Evolutionary conservation across 1,140 invertebrate species (phyloP).

Genomic region (Drosophila pseudoobscura): DNA sequence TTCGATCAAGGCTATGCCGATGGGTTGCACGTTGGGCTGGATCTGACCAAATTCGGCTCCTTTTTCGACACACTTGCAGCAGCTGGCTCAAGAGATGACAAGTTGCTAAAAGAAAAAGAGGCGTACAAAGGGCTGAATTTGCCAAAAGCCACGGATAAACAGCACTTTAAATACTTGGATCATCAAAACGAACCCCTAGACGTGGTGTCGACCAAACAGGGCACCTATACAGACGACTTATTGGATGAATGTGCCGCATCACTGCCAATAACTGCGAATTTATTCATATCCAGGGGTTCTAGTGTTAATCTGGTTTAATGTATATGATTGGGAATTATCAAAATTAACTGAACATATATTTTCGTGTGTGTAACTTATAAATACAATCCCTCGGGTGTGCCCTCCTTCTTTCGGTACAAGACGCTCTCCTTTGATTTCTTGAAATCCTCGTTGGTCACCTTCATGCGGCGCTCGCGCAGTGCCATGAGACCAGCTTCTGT

Average conservation of each 20-base stretch:
- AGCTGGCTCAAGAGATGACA: background rate
- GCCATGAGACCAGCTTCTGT: constrained; percentile 99
- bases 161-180: constrained; percentile 58
- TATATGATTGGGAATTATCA: constrained; percentile 65
- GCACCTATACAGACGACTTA: constrained; percentile 52
- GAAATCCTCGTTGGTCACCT: constrained; percentile 99
- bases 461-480: constrained; percentile 98
- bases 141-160: constrained; percentile 35
- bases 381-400: constrained; percentile 99
- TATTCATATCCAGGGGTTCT: constrained; percentile 55
- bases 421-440: constrained; percentile 99
- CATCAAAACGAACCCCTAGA: constrained; percentile 34
- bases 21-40: constrained; percentile 84
- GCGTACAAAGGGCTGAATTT: constrained; percentile 39
- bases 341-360: constrained; percentile 68
- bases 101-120: constrained; percentile 23
- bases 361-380: constrained; percentile 87
- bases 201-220: constrained; percentile 55
- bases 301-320: constrained; percentile 67
- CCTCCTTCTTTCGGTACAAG: constrained; percentile 99
- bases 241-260: constrained; percentile 30
- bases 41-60: constrained; percentile 77
- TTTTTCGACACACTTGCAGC: constrained; percentile 46
- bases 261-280: constrained; percentile 62
- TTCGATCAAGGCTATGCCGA: constrained; percentile 86